These are phyloP conservation scores for Grammomys dolichurus DNA, from an alignment of 2,113 vertebrate species.

Conservation along the genomic window DNA sequence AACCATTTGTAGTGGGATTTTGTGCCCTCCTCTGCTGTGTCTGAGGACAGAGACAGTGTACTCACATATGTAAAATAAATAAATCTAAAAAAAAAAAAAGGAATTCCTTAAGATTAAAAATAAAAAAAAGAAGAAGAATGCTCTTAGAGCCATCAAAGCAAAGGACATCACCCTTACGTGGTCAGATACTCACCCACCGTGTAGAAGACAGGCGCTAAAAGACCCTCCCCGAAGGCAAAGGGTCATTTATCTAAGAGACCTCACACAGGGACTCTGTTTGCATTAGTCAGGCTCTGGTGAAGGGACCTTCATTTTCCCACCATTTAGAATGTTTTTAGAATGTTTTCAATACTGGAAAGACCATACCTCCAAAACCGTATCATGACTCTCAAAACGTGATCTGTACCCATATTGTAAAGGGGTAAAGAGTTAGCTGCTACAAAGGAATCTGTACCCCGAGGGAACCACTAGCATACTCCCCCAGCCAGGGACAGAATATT, in stretches of 20 bases:
- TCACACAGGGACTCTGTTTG: neutral
- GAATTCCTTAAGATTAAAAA: neutral
- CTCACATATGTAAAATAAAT: no score
- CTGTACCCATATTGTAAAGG: conserved; percentile 14
- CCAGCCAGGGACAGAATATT: neutral
- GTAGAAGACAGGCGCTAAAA: neutral
- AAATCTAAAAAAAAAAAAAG: no score
- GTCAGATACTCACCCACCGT: neutral
- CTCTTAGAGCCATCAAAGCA: neutral
- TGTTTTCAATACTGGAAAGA: neutral
- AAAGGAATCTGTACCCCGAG: neutral
- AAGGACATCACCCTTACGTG: neutral
- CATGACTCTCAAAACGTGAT: conserved; percentile 19
- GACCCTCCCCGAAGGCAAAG: neutral
- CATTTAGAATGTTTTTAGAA: neutral
- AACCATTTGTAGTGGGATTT: no score
- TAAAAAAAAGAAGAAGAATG: neutral
- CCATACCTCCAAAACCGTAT: neutral
- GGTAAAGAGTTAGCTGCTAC: conserved; percentile 25
- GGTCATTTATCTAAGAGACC: neutral
- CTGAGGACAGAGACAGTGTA: no score
- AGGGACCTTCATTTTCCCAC: neutral
- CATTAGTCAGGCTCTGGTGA: neutral
- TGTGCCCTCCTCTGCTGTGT: no score
- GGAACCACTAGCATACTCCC: conserved; percentile 26